phyloP scores from a whole-genome alignment of 2,888 invertebrate genomes.

The Nymphalis c-album region DNA sequence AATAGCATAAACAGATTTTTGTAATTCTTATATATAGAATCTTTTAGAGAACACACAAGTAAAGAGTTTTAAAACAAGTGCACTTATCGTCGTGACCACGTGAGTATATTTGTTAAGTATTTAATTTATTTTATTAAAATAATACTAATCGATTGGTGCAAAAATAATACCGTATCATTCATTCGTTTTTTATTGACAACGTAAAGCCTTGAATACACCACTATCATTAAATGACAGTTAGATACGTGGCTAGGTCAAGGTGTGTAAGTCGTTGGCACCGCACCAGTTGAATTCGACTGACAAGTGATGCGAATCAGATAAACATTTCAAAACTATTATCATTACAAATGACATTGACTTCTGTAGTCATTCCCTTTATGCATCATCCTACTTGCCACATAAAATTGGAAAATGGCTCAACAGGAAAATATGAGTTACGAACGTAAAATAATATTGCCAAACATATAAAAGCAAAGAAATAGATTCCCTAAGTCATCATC shows the following conservation, averaged over 20 bases:
- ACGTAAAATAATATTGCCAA: background rate
- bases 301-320: conserved; percentile 39
- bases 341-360: conserved; percentile 31
- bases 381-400: conserved; percentile 4
- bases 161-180: background rate
- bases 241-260: conserved; percentile 68
- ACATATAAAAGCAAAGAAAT: background rate
- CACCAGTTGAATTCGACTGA: conserved; percentile 55
- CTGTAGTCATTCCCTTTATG: conserved; percentile 10
- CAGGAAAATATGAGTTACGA: background rate
- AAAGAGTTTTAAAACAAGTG: background rate
- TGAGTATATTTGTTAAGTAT: background rate
- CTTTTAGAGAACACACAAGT: no score
- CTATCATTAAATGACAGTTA: conserved; percentile 42
- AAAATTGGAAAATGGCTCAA: conserved; percentile 17
- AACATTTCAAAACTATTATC: conserved; percentile 37
- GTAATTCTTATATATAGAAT: background rate
- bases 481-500: background rate
- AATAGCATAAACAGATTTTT: background rate
- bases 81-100: background rate
- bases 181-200: background rate
- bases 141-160: background rate
- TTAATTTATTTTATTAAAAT: background rate
- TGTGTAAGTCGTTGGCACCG: conserved; percentile 70
- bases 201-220: conserved; percentile 23